Conservation (phyloP, 2,113 vertebrate genomes). For the Numenius arquata region DNA sequence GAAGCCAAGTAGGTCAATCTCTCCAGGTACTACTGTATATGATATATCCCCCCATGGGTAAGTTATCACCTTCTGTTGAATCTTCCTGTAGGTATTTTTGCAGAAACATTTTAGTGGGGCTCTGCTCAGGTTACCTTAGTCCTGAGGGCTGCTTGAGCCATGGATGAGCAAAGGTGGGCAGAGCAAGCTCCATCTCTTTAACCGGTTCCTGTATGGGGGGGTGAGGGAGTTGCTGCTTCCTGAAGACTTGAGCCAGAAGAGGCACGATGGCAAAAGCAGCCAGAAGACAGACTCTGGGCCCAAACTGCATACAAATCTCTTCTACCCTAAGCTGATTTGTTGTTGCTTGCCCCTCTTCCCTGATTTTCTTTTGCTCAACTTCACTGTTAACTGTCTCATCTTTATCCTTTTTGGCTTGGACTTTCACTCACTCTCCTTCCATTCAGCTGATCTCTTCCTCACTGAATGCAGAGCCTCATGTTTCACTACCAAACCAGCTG, state of each 20-base stretch:
- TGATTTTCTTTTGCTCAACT: background rate
- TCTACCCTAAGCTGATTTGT: background rate
- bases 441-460: background rate
- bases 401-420: background rate
- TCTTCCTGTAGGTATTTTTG: background rate
- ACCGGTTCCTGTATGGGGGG: background rate
- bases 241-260: background rate
- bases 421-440: background rate
- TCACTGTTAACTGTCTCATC: background rate
- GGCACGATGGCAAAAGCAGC: background rate
- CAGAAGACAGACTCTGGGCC: background rate
- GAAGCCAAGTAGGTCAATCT: background rate
- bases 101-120: background rate
- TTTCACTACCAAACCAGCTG: background rate
- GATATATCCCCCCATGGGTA: background rate
- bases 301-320: background rate
- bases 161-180: background rate
- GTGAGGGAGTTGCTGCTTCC: background rate
- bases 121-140: background rate
- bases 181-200: background rate
- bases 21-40: background rate
- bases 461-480: accelerated
- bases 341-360: background rate
- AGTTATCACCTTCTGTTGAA: background rate
- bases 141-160: background rate